Evolutionary conservation across 2,797 vertebrate genomes (phyloP), one percentile per base, ranked within the genome.

Genomic region (Pseudomugil tenellus): DNA sequence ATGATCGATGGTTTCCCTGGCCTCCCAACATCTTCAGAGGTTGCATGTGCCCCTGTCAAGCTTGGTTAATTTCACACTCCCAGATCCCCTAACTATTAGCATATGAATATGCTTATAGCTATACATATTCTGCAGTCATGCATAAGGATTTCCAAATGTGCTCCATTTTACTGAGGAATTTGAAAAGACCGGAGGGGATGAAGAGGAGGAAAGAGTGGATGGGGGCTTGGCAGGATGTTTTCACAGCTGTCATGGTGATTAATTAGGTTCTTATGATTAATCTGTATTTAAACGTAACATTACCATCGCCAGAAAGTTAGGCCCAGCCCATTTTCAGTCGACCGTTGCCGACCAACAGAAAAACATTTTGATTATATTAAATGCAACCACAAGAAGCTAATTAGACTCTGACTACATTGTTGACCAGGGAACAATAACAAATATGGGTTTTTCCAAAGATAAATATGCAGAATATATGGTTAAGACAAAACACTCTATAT

Each of bases 201-300:
- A 76, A 77, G 82, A 79, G 82, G 84, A 90, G 82, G 86, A 91
- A 90, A 88, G 71, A 83, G 87, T 87, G 85, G 81, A 76, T 75
- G 13, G 78, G 76, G 86, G 79, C 56, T 89, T 89, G 90, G 85
- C 85, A 88, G 75, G 86, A 91, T 92, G 87, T 89, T 92, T 92
- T 92, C 83, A 87, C 85, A 89, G 87, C 89, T 91, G 91, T 90
- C 91, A 89, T 76, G 69, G 87, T 91, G 90, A 93, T 91, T 85
- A 92, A 92, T 91, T 89, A 79, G 83, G 74, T 85, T 82, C 78
- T 88, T 89, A 89, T 92, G 88, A 92, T 91, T 88, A 88, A 92
- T 92, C 85, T 88, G 81, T 91, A 85, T 91, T 91, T 89, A 90
- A 93, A 92, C 90, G 85, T 89, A 91, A 81, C 87, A 88, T 91